Percentiles rank a stretch among this genome's conserved stretches.
These are phyloP conservation scores for Isotomurus palustris DNA, from an alignment of 2,888 invertebrate genomes.

Conservation along the genomic window DNA sequence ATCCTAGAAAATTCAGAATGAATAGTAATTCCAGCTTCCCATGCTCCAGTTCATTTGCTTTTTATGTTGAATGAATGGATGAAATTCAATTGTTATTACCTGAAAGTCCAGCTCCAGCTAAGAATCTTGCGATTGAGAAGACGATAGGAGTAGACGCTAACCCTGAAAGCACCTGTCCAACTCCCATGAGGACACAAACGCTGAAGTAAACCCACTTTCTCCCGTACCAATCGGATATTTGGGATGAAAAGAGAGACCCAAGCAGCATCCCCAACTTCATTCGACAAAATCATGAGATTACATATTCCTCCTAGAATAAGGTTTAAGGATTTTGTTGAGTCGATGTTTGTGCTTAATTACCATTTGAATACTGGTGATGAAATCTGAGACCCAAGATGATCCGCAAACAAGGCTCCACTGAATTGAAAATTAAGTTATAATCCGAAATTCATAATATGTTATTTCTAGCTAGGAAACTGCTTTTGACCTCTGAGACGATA, in stretches of 20 bases:
- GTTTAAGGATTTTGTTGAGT: no score
- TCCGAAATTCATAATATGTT: no score
- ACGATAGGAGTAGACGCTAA: slow-evolving; percentile 22
- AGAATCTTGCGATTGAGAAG: slow-evolving; percentile 30
- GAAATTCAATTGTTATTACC: no score
- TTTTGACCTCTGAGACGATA: slow-evolving; percentile 20
- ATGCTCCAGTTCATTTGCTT: neutral
- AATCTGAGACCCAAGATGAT: slow-evolving; percentile 31
- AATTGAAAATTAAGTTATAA: no score
- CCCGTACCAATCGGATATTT: slow-evolving; percentile 38
- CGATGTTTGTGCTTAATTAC: no score
- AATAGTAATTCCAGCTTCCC: neutral
- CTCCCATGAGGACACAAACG: slow-evolving; percentile 29
- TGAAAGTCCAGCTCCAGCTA: slow-evolving; percentile 32
- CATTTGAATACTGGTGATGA: slow-evolving; percentile 39
- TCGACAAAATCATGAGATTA: no score
- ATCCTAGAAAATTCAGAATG: slow-evolving; percentile 17
- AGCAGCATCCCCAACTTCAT: slow-evolving; percentile 32
- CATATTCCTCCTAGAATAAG: no score
- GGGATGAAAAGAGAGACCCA: slow-evolving; percentile 25
- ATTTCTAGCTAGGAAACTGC: no score
- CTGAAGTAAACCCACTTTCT: slow-evolving; percentile 28
- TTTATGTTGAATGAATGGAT: no score
- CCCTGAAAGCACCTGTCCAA: slow-evolving; percentile 24
- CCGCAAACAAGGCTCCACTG: slow-evolving; percentile 36